Evolutionary conservation across 2,113 vertebrate species (phyloP).

Genomic region (Leptodactylus fuscus): DNA sequence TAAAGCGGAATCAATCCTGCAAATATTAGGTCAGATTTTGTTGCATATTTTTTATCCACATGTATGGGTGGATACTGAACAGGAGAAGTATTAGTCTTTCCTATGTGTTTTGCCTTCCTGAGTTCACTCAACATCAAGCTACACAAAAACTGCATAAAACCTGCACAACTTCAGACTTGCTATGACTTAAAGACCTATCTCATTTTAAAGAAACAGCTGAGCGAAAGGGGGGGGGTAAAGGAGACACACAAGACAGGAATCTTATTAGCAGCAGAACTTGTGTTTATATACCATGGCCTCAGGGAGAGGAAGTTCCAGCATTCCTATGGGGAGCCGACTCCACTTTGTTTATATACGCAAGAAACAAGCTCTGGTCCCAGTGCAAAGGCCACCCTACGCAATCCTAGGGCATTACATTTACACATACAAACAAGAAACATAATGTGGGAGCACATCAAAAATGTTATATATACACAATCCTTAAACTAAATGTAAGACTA

Average conservation of each 20-base stretch:
- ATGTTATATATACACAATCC: neutral
- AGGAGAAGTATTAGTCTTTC: too few relatives aligned
- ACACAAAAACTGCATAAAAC: too few relatives aligned
- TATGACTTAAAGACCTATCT: neutral
- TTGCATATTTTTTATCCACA: too few relatives aligned
- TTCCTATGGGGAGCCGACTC: conserved; percentile 35
- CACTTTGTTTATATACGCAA: conserved; percentile 36
- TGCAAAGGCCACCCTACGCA: conserved; percentile 6
- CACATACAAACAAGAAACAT: neutral
- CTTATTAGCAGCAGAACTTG: conserved; percentile 20
- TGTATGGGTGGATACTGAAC: too few relatives aligned
- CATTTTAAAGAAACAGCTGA: neutral
- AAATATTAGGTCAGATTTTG: too few relatives aligned
- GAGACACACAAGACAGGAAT: neutral
- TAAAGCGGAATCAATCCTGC: too few relatives aligned
- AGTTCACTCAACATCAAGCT: too few relatives aligned
- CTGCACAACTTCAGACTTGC: too few relatives aligned
- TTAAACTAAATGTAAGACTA: too few relatives aligned
- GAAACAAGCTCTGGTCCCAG: conserved; percentile 27
- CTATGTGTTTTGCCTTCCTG: too few relatives aligned
- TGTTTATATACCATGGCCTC: conserved; percentile 39
- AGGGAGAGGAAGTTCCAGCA: conserved; percentile 39
- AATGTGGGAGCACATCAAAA: neutral
- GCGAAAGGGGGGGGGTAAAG: neutral
- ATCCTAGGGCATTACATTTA: conserved; percentile 2